Base-by-base conservation (phyloP, 2,797 vertebrate genomes). In the Enteromius afrohamiltoni region DNA sequence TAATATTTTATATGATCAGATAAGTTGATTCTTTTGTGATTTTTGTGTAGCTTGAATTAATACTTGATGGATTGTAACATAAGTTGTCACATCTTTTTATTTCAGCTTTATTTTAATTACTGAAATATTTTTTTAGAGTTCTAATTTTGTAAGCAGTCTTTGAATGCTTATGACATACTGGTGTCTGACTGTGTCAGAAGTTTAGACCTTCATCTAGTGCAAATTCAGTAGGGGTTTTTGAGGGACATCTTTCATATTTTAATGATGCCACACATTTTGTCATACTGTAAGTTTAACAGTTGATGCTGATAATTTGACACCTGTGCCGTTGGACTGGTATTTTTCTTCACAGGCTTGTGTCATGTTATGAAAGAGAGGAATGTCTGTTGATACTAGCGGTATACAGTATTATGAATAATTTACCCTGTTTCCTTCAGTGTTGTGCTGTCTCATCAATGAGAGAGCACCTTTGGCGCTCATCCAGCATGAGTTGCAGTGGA, bases 361-460 rank as follows among this genome's bases (percentile, higher is more conserved):
- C 1, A 6, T 65, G 58, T 67, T 75, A 51, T 82, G 19, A 71
- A 64, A 73, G 26, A 64, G 26, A 64, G 26, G 42, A 73, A 49
- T 80, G 29, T 64, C 55, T 82, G 80, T 82, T 74, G 26, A 53
- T 53, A 73, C 19, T 31, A 42, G 45, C 21, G 13, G 47, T 51
- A 51, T 47, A 51, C 16, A 75, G 29, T 21, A 53, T 76, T 29
- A 29, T 76, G n/a, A 82, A 82, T 82, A 42, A 82, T 82, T 82
- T 42, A 76, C n/a, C 23, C 16, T 75, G 40, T 42, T 53, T 42
- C 34, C 45, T 47, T 76, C 31, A 23, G 60, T 14, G 34, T 75
- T 79, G 58, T 67, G 42, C 19, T 34, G 42, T 79, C 45, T 67
- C 71, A 82, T 64, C 29, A 53, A 75, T 29, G 42, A 82, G 16